Evolutionary conservation across 1,140 invertebrate species (phyloP).

Genomic region (Diachasmimorpha longicaudata): DNA sequence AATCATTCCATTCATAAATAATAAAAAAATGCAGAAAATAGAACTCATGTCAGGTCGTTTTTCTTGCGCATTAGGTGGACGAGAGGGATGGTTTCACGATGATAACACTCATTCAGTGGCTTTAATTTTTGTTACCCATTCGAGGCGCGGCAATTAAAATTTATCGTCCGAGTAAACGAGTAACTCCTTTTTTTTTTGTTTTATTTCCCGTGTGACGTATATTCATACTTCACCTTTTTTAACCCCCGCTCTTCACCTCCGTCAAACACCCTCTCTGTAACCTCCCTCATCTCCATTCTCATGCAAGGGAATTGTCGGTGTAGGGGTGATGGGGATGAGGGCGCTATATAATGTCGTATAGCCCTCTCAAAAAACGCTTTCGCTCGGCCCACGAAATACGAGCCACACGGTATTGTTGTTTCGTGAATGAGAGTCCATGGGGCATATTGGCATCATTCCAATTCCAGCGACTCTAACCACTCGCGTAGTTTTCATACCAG

Average conservation of each 20-base stretch:
- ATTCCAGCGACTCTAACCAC: neutral
- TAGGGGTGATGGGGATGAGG: too few species aligned
- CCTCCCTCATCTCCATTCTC: neutral
- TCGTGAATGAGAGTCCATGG: conserved; percentile 26
- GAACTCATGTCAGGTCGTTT: neutral
- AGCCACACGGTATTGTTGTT: conserved; percentile 31
- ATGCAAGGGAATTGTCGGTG: neutral
- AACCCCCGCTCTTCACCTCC: neutral
- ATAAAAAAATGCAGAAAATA: conserved; percentile 7
- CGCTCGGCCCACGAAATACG: conserved; percentile 31
- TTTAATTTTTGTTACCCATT: conserved; percentile 8
- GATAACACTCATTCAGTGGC: too few species aligned
- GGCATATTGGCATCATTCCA: conserved; percentile 31
- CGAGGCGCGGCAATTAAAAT: conserved; percentile 23
- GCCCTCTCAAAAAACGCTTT: conserved; percentile 23
- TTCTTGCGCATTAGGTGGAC: too few species aligned
- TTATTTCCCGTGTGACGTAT: neutral
- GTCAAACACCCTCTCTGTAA: neutral
- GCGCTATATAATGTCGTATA: neutral
- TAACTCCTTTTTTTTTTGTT: conserved; percentile 30
- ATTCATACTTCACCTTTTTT: neutral
- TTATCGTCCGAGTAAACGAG: conserved; percentile 33
- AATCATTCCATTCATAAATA: too few species aligned
- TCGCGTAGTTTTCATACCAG: neutral
- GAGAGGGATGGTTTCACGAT: too few species aligned